Evolutionary conservation across 2,113 vertebrate genomes (phyloP), one percentile per base, ranked within the genome.

Genomic region (Marcusenius ussheri): DNA sequence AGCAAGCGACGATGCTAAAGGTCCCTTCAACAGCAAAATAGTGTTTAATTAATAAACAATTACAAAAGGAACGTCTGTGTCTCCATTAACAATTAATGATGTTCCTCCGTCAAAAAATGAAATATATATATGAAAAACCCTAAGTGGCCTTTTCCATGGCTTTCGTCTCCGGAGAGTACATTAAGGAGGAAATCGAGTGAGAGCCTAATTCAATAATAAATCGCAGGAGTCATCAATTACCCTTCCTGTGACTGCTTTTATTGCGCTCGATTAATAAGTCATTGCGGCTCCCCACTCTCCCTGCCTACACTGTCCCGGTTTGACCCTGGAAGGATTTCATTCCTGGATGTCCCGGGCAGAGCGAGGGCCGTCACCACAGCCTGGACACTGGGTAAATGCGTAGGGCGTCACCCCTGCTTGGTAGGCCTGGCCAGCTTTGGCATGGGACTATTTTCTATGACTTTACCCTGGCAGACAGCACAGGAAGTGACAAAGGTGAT

Each of bases 181-280:
- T 89, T 91, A 90, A 89, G 86, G 42, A 91, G 51, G 66, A 89
- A 92, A 89, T 50, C 66, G 88, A 91, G 90, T 49, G 62, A 85
- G 53, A 90, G 80, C 86, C 88, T 90, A 85, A 91, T 35, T 62
- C 83, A 92, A 87, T 91, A 90, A 92, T 89, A 92, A 89, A 87
- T 90, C 66, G 35, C 88, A 53, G 15, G 62, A 91, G 90, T 87
- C 87, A 90, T 92, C 90, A 89, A 89, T 91, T 91, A 89, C 35
- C 45, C 88, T 62, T 56, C 42, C 31, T 87, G n/a, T 27, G 45
- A 90, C 88, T 66, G 87, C 85, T 89, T 90, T 90, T 90, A 89
- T 39, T 11, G 87, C 47, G 1, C 51, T 70, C 86, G 50, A 91
- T 90, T 89, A 91, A 91, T 90, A 90, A 89, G 84, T 90, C 91